These are phyloP conservation scores for Synchiropus splendidus DNA, from an alignment of 2,113 vertebrate genomes.

Conservation along the genomic window DNA sequence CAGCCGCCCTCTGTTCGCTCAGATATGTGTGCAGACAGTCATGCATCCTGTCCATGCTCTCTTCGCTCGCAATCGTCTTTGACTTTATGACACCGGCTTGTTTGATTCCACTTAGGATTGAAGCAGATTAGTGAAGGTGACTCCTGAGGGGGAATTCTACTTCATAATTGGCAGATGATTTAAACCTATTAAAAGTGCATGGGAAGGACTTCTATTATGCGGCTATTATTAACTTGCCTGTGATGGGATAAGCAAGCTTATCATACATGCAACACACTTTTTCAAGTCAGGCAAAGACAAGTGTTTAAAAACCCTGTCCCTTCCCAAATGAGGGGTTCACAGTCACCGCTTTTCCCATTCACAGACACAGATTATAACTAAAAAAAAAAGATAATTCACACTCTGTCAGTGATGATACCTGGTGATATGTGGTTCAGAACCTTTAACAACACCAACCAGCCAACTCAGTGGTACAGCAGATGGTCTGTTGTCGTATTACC, in stretches of 20 bases:
- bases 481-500: too few relatives aligned
- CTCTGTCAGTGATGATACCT: too few relatives aligned
- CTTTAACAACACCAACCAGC: too few relatives aligned
- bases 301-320: too few relatives aligned
- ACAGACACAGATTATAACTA: too few relatives aligned
- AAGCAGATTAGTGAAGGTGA: slow-evolving; percentile 69
- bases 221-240: slow-evolving; percentile 54
- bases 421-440: too few relatives aligned
- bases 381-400: too few relatives aligned
- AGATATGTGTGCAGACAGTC: slow-evolving; percentile 5
- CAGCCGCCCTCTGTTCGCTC: slow-evolving; percentile 35
- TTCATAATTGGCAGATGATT: slow-evolving; percentile 64
- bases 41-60: slow-evolving; percentile 7
- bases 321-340: too few relatives aligned
- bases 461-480: too few relatives aligned
- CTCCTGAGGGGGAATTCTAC: slow-evolving; percentile 51
- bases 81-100: slow-evolving; percentile 40
- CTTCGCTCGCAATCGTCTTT: slow-evolving; percentile 29
- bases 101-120: slow-evolving; percentile 49
- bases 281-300: too few relatives aligned
- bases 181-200: slow-evolving; percentile 66
- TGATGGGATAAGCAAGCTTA: slow-evolving; percentile 52
- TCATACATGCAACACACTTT: slow-evolving; percentile 24
- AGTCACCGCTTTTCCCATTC: too few relatives aligned
- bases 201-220: slow-evolving; percentile 41